phyloP scores from a whole-genome alignment of 2,113 vertebrate species.

The Paratilapia polleni region DNA sequence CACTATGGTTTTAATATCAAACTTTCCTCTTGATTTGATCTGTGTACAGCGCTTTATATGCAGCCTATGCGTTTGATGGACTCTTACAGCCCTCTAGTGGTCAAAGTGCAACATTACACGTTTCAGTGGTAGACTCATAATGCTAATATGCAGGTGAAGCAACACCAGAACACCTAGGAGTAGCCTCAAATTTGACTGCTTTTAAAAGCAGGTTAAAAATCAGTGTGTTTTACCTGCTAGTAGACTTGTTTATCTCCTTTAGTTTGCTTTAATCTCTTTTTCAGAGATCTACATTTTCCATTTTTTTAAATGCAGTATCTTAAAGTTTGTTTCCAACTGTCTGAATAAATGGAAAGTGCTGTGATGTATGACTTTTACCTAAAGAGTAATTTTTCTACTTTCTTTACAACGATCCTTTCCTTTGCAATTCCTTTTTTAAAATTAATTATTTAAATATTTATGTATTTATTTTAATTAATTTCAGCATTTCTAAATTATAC shows the following conservation, averaged over 20 bases:
- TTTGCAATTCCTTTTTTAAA: not conserved
- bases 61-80: constrained; percentile 52
- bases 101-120: constrained; percentile 72
- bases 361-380: too few relatives aligned
- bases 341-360: not conserved
- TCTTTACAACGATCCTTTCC: not conserved
- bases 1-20: not conserved
- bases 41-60: not conserved
- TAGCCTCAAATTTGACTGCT: not conserved
- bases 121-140: not conserved
- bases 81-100: constrained; percentile 87
- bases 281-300: not conserved
- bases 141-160: not conserved
- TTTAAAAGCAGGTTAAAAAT: too few relatives aligned
- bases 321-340: not conserved
- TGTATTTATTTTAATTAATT: not conserved
- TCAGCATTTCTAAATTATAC: not conserved
- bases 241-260: too few relatives aligned
- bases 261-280: not conserved
- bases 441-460: too few relatives aligned
- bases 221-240: too few relatives aligned
- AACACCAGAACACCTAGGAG: not conserved
- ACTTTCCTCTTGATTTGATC: not conserved
- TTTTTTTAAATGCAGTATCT: not conserved
- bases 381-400: not conserved